phyloP scores from a whole-genome alignment of 2,113 vertebrate species.

The Coryphaenoides rupestris region DNA sequence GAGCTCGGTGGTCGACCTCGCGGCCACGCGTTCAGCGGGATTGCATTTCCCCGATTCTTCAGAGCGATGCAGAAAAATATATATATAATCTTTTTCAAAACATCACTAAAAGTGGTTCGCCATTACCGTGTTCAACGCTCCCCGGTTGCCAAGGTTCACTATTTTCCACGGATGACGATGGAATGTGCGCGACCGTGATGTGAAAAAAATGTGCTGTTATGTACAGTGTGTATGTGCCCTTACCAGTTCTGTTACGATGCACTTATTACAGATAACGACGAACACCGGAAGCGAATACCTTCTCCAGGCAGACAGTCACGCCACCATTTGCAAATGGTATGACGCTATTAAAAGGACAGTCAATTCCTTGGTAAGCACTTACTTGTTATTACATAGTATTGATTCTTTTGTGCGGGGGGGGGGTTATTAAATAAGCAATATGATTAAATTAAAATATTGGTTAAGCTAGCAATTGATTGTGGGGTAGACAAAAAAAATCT shows the following conservation, averaged over 20 bases:
- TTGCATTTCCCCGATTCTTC: too few relatives aligned
- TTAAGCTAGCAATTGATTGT: background rate
- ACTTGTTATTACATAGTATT: background rate
- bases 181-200: too few relatives aligned
- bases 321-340: constrained; percentile 84
- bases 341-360: constrained; percentile 83
- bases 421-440: background rate
- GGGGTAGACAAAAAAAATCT: background rate
- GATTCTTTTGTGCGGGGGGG: background rate
- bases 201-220: too few relatives aligned
- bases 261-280: constrained; percentile 76
- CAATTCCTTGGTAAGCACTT: constrained; percentile 80
- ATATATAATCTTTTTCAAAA: constrained; percentile 4
- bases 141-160: too few relatives aligned
- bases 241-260: background rate
- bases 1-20: constrained; percentile 14
- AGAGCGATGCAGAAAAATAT: too few relatives aligned
- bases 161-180: too few relatives aligned
- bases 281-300: constrained; percentile 82
- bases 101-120: too few relatives aligned
- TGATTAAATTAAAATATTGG: background rate
- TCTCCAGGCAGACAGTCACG: constrained; percentile 81
- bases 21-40: background rate
- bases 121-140: too few relatives aligned
- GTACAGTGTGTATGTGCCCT: too few relatives aligned